Conservation (phyloP, 2,797 vertebrate genomes). For the Phoeniculus purpureus region DNA sequence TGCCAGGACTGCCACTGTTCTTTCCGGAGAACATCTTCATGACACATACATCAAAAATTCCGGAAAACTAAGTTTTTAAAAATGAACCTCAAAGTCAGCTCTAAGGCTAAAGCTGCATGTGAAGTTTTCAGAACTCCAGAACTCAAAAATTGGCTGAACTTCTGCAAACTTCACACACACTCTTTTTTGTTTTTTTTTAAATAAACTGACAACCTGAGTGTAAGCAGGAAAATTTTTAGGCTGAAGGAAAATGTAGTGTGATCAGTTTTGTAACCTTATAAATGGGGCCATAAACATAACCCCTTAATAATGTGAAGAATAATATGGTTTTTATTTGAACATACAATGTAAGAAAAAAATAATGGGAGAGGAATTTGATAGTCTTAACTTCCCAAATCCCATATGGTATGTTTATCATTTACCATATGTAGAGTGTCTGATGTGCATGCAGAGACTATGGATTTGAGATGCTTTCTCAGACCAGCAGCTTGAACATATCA, state of each 20-base stretch:
- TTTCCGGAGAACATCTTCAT: not conserved
- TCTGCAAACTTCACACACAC: not conserved
- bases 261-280: slow-evolving; percentile 37
- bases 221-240: slow-evolving; percentile 54
- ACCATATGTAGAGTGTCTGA: slow-evolving; percentile 50
- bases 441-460: slow-evolving; percentile 1
- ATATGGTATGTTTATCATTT: slow-evolving; percentile 55
- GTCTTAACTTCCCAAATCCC: slow-evolving; percentile 47
- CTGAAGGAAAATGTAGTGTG: not conserved
- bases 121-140: slow-evolving; percentile 40
- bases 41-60: not conserved
- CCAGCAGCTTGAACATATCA: slow-evolving; percentile 11
- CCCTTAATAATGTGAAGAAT: slow-evolving; percentile 33
- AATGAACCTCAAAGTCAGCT: not conserved
- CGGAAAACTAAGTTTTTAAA: slow-evolving; percentile 1
- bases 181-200: not conserved
- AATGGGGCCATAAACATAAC: slow-evolving; percentile 25
- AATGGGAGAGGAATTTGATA: slow-evolving; percentile 30
- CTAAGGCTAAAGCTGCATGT: not conserved
- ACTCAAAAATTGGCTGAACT: slow-evolving; percentile 8
- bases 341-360: slow-evolving; percentile 43
- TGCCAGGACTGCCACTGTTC: not conserved
- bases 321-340: slow-evolving; percentile 56
- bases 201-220: slow-evolving; percentile 23
- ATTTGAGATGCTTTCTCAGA: slow-evolving; percentile 25